Percentiles rank a stretch among this genome's conserved stretches.
Evolutionary conservation across 2,888 invertebrate species (phyloP).

Genomic region (Epinotia demarniana): DNA sequence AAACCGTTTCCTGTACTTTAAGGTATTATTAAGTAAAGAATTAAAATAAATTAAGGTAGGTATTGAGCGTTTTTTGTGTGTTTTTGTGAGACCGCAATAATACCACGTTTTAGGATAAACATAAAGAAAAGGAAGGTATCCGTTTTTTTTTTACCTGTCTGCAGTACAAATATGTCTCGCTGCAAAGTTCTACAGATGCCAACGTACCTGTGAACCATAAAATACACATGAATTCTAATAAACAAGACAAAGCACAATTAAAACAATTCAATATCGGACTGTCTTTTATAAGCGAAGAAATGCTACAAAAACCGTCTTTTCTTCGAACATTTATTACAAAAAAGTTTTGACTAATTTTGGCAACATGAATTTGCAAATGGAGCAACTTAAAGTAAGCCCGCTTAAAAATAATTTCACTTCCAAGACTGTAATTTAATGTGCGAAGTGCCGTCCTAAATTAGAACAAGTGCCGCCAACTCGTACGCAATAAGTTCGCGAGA

Average conservation of each 20-base stretch:
- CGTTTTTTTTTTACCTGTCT: neutral
- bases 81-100: neutral
- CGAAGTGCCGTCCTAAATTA: conserved; percentile 49
- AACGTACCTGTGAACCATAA: conserved; percentile 4
- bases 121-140: too few species aligned
- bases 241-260: neutral
- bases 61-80: too few species aligned
- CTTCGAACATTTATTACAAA: neutral
- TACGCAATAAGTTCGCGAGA: conserved; percentile 24
- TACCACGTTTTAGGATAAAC: too few species aligned
- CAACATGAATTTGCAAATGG: conserved; percentile 2
- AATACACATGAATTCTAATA: neutral
- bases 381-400: conserved; percentile 21
- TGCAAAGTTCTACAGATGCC: neutral
- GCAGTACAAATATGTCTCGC: neutral
- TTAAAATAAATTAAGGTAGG: too few species aligned
- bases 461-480: conserved; percentile 35
- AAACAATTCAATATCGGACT: neutral
- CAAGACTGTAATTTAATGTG: conserved; percentile 46
- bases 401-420: conserved; percentile 27
- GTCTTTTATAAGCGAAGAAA: neutral
- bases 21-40: too few species aligned
- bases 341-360: neutral
- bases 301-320: neutral
- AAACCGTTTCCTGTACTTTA: too few species aligned